Evolutionary conservation across 2,888 invertebrate species (phyloP).

Genomic region (Drosophila birchii): DNA sequence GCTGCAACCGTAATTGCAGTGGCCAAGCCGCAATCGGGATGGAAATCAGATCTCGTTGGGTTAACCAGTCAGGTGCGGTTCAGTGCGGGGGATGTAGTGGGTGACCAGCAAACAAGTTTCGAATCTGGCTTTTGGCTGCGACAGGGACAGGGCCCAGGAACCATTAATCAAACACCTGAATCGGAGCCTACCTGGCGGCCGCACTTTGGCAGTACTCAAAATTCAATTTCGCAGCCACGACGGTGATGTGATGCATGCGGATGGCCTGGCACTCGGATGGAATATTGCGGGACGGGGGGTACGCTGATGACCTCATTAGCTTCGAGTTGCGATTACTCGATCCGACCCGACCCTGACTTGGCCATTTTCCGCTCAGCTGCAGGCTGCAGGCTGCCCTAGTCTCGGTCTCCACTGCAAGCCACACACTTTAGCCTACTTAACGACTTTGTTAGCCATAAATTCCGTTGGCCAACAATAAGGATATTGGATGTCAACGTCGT

Average conservation of each 20-base stretch:
- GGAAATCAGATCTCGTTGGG: conserved; percentile 10
- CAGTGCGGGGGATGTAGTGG: neutral
- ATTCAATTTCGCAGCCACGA: conserved; percentile 46
- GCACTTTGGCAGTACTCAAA: conserved; percentile 37
- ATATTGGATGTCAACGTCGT: conserved; percentile 75
- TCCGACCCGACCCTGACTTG: conserved; percentile 27
- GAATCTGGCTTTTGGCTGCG: conserved; percentile 8
- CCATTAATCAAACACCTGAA: conserved; percentile 55
- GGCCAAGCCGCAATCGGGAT: neutral
- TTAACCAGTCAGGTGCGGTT: neutral
- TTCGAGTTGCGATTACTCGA: conserved; percentile 32
- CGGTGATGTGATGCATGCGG: conserved; percentile 18
- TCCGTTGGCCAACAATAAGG: conserved; percentile 75
- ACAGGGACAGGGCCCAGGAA: conserved; percentile 1
- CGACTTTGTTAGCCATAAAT: conserved; percentile 77
- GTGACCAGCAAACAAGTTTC: conserved; percentile 12
- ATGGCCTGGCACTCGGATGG: conserved; percentile 6
- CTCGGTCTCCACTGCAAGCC: conserved; percentile 25
- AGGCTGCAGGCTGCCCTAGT: conserved; percentile 51
- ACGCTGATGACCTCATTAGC: conserved; percentile 51
- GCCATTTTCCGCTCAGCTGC: conserved; percentile 54
- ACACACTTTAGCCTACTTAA: conserved; percentile 63
- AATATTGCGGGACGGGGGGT: conserved; percentile 6
- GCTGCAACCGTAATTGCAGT: neutral
- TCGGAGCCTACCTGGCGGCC: conserved; percentile 27